Base-by-base conservation (phyloP, 2,797 vertebrate genomes). In the Lindbergichthys nudifrons region DNA sequence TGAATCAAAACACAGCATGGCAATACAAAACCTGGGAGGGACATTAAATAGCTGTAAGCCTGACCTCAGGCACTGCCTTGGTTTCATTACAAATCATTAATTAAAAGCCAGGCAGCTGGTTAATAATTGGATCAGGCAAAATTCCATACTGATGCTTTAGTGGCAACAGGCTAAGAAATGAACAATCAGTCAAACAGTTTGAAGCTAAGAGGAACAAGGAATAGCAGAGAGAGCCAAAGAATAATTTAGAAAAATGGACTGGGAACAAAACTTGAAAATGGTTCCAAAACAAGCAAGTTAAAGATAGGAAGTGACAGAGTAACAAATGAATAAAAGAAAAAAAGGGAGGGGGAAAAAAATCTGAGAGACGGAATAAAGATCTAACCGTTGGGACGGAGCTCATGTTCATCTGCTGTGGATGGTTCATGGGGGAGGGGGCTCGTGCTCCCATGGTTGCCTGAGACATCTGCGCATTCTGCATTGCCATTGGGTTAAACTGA, bases 381-480 rank as follows among this genome's bases (percentile, higher is more conserved):
- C 97, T 88, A 84, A 99, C 98, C 92, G 95, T 89, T 48, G 97
- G 95, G 79, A 97, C 96, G 0, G 97, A 95, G 90, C 95, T 94
- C 95, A 99, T 96, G 95, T 95, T 98, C 93, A 99, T 97, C 78
- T 97, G 97, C 70, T 96, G 97, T 6, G 96, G 93, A 86, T 98
- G 98, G 94, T 93, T 99, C 96, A 98, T 97, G 1, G 97, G 97
- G 76, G 98, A 98, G 30, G 96, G 95, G 23, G 96, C 95, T 9
- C 97, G 97, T 0, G 96, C 91, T 80, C 96, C 97, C 93, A 98
- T 91, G 46, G 97, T 95, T 45, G 96, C 92, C 88, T 96, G 96
- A 75, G 97, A 95, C 94, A 99, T 96, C 92, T 96, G 97, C 65
- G 97, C 95, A 65, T 96, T 98, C 90, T 96, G 97, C 96, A 98